Conservation (phyloP, 2,888 invertebrate genomes). For the Tromatobia lineatoria region DNA sequence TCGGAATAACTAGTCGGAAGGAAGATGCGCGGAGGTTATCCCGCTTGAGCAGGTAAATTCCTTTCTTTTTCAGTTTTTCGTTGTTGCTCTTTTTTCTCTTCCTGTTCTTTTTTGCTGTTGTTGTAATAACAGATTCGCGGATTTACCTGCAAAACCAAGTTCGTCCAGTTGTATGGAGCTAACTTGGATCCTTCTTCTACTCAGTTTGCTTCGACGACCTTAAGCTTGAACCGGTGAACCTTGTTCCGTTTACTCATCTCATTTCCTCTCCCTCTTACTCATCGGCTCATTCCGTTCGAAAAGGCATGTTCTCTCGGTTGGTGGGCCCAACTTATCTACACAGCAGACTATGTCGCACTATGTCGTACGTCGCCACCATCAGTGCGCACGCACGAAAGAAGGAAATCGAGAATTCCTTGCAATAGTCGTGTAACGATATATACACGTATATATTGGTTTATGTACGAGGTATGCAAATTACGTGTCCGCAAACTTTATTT, state of each 20-base stretch:
- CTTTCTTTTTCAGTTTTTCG: no score
- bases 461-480: conserved; percentile 49
- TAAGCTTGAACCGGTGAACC: conserved; percentile 68
- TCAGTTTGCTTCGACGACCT: conserved; percentile 56
- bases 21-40: no score
- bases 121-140: conserved; percentile 42
- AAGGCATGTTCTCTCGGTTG: neutral
- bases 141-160: conserved; percentile 38
- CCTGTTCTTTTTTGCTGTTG: conserved; percentile 40
- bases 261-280: conserved; percentile 37
- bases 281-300: conserved; percentile 26
- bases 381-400: conserved; percentile 23
- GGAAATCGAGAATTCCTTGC: conserved; percentile 47
- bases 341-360: no score
- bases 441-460: conserved; percentile 11
- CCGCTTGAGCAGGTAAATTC: no score
- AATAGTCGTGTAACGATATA: conserved; percentile 33
- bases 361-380: neutral
- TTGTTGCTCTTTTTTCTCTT: conserved; percentile 1
- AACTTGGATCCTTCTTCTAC: conserved; percentile 10
- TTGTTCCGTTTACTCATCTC: conserved; percentile 65
- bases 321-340: conserved; percentile 10
- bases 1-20: no score
- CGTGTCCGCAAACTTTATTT: conserved; percentile 49
- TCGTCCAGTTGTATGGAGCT: conserved; percentile 8